Evolutionary conservation across 2,888 invertebrate genomes (phyloP).

Genomic region (Beris chalybata): DNA sequence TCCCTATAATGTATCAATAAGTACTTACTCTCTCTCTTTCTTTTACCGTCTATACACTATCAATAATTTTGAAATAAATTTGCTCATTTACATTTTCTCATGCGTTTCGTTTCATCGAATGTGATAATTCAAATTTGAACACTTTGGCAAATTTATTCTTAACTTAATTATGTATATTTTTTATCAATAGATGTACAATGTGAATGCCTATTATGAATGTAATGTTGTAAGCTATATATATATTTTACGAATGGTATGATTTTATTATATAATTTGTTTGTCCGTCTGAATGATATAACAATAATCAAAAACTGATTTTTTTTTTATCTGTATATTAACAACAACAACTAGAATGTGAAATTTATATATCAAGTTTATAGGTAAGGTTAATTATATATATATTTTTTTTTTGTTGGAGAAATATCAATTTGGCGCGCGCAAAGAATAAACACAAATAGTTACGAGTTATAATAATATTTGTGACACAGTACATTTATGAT

Average conservation of each 20-base stretch:
- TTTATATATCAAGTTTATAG: constrained; percentile 10
- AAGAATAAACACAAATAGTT: constrained; percentile 5
- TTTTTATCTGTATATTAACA: constrained; percentile 13
- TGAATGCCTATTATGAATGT: background rate
- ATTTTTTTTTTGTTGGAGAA: constrained; percentile 8
- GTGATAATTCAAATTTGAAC: constrained; percentile 20
- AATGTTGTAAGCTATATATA: too few relatives aligned
- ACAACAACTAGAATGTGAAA: constrained; percentile 21
- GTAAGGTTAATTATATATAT: background rate
- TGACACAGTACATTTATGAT: constrained; percentile 12
- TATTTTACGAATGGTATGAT: background rate
- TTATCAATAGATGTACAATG: constrained; percentile 9
- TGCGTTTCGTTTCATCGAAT: too few relatives aligned
- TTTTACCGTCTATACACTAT: too few relatives aligned
- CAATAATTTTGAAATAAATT: too few relatives aligned
- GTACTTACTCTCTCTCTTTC: too few relatives aligned
- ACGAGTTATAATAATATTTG: background rate
- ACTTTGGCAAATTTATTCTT: constrained; percentile 30
- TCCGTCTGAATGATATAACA: constrained; percentile 17
- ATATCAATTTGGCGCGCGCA: background rate
- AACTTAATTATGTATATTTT: constrained; percentile 10
- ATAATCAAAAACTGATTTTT: constrained; percentile 9
- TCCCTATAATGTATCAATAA: too few relatives aligned
- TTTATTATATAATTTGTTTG: constrained; percentile 1
- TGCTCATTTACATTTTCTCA: too few relatives aligned